Conservation (phyloP, 2,113 vertebrate genomes). For the Podilymbus podiceps region DNA sequence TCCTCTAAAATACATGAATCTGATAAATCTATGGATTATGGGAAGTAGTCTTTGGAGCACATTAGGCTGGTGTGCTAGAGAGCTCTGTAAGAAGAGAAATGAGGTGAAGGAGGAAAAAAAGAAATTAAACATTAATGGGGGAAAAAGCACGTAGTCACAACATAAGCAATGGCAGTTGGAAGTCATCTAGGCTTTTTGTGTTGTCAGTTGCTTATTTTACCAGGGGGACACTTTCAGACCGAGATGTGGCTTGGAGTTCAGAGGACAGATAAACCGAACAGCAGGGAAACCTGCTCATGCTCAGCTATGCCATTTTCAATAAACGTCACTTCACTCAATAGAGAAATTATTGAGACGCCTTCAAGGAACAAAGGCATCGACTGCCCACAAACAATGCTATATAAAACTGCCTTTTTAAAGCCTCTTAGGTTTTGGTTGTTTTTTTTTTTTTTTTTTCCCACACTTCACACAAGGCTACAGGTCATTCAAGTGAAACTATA, state of each 20-base stretch:
- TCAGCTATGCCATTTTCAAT: constrained; percentile 21
- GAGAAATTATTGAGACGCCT: constrained; percentile 31
- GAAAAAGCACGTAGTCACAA: not conserved
- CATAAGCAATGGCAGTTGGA: not conserved
- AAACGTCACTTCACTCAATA: constrained; percentile 3
- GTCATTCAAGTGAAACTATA: constrained; percentile 15
- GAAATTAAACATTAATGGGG: not conserved
- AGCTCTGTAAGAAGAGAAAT: not conserved
- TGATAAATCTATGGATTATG: not conserved
- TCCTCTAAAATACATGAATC: not conserved
- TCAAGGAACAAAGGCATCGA: not conserved
- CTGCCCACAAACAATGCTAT: not conserved
- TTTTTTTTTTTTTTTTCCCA: not conserved
- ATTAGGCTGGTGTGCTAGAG: not conserved
- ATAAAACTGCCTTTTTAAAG: constrained; percentile 1
- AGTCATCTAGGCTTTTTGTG: not conserved
- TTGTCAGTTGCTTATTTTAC: constrained; percentile 6
- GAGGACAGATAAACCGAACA: not conserved
- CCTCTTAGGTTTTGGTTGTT: not conserved
- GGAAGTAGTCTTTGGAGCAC: not conserved
- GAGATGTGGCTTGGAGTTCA: not conserved
- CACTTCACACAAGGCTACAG: not conserved
- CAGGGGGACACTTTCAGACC: not conserved
- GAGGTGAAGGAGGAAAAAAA: not conserved
- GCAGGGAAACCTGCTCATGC: not conserved